Evolutionary conservation across 2,113 vertebrate species (phyloP).

Genomic region (Athene noctua): DNA sequence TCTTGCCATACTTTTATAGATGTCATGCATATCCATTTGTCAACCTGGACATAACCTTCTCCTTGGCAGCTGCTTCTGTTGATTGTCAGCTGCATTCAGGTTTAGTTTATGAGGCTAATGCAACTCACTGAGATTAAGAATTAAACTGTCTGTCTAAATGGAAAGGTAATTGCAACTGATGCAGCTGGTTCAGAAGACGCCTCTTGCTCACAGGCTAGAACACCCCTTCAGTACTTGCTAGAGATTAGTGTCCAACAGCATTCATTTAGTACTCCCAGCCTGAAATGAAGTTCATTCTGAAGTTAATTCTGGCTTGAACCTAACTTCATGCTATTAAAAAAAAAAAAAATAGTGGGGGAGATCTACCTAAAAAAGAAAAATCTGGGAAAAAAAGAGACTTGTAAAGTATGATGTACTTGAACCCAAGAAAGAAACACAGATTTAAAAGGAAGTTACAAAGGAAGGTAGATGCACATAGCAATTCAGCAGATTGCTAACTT

Average conservation of each 20-base stretch:
- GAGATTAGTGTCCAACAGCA: background rate
- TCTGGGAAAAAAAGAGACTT: no score
- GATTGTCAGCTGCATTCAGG: background rate
- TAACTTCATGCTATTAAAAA: background rate
- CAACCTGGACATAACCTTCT: background rate
- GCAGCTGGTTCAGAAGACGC: background rate
- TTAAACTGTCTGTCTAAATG: background rate
- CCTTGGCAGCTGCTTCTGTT: background rate
- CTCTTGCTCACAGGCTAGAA: background rate
- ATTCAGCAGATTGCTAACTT: background rate
- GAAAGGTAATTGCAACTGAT: background rate
- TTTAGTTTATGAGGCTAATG: background rate
- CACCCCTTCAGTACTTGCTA: background rate
- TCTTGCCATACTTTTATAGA: background rate
- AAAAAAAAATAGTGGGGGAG: background rate
- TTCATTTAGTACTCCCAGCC: background rate
- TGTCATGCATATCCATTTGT: background rate
- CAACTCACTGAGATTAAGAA: background rate
- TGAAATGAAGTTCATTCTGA: background rate
- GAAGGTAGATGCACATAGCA: background rate
- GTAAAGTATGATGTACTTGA: background rate
- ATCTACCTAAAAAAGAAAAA: background rate
- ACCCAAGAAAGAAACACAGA: background rate
- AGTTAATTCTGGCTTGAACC: background rate
- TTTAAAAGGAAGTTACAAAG: background rate